Evolutionary conservation across 2,888 invertebrate species (phyloP), one percentile per base, ranked within the genome.

Genomic region (Dyspetes luteomarginatus): DNA sequence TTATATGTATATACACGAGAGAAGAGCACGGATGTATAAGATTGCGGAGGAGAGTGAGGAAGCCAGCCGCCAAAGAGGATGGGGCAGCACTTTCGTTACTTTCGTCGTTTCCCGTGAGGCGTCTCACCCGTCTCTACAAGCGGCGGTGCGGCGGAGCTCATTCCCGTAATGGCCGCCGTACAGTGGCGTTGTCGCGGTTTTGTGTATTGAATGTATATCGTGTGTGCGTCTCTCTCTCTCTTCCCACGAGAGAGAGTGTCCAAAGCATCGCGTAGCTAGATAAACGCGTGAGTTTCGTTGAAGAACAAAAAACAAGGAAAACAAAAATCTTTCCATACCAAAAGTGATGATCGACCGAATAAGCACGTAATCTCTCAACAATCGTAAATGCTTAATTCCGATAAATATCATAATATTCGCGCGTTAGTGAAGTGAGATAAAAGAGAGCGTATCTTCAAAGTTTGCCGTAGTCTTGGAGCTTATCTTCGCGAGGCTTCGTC

Each of bases 101-200:
- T 79, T 28, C 56, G 30, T 17, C 67, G 48, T 43, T 62, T 67
- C 56, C 82, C 83, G 73, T 65, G 48, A 83, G 82, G 82, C 71
- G 81, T 81, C 81, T 64, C 82, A 75, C 65, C 75, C 74, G 65
- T 76, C 56, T 58, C 58, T 55, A 52, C 67, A 60, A 62, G 69
- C 83, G n/a, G n/a, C n/a, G n/a, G n/a, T n/a, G n/a, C n/a, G n/a
- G 81, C 83, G 78, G 83, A 81, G 85, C 84, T 90, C 91, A 91
- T 88, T 90, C 85, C 82, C 86, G 89, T 90, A 91, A 91, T 90
- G 91, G 91, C 91, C 85, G 90, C 90, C 85, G 89, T 88, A 62
- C 88, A 12, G 73, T 90, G 86, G 90, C 89, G 90, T 91, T 89
- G 91, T 90, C 88, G 89, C 86, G n/a, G n/a, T n/a, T n/a, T n/a